Evolutionary conservation across 2,113 vertebrate genomes (phyloP), one percentile per base, ranked within the genome.

Genomic region (Trichechus manatus): DNA sequence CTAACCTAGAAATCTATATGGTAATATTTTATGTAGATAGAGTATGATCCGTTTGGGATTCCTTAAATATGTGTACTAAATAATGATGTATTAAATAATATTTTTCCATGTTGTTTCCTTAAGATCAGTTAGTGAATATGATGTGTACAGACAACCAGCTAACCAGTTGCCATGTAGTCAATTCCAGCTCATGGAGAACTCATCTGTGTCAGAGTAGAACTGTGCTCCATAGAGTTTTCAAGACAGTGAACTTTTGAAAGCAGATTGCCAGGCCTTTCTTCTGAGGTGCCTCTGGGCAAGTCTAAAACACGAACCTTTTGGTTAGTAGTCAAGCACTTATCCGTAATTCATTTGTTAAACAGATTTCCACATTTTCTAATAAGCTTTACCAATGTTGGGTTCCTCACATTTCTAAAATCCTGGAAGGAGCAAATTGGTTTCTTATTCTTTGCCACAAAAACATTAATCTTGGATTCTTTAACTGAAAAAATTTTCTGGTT

Each of bases 11-110:
- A 83, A 87, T 70, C 3, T 20, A 39, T 3, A 90, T 1, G 70
- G 23, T 44, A 56, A 47, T 50, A 56, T 85, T 89, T 50, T 74
- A 79, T 36, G 36, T 31, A 84, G 33, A 75, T 63, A 91, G 7
- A 78, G n/a, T 81, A 42, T 47, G 59, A 90, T 59, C 25, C 87
- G 19, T 80, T 42, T 88, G 63, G 11, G 17, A 83, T 64, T 93
- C 39, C 36, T 89, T 47, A 92, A 53, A 36, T 61, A 56, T 77
- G 23, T 22, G 29, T 61, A 89, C 75, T 82, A 93, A 89, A 81
- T 95, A 90, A 89, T 29, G 5, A n/a, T 31, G 50, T 97, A 33
- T 93, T 81, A 92, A 82, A 56, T 36, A 77, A 13, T 39, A 61
- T 91, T 92, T 90, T 88, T 86, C 56, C n/a, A 64, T 6, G 70